Base-by-base conservation (phyloP, 1,140 invertebrate genomes). In the Phthorimaea operculella region DNA sequence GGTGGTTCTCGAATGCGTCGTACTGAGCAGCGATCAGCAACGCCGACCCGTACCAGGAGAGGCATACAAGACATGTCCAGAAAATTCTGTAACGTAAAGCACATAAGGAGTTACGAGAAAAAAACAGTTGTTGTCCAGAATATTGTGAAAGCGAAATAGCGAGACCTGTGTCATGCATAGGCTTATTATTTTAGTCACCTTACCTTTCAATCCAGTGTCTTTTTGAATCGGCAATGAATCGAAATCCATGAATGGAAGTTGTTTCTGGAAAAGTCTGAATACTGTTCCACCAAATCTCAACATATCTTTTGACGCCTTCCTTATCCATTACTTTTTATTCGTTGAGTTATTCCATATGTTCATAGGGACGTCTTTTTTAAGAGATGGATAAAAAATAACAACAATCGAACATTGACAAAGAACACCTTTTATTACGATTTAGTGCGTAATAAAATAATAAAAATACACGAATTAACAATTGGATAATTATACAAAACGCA, bases 31-130 rank as follows among this genome's bases (percentile, higher is more conserved):
- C 65, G 16, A 92, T 90, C 4, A 92, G 70, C n/a, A 88, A 56
- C 18, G 82, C 82, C 4, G 90, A 89, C 1, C 88, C 88, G 33
- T 87, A 87, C 89, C 90, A 92, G 1, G 89, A 90, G 1, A 89
- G 54, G 1, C 68, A 59, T n/a, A 91, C 87, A 39, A 88, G 88
- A 14, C 90, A 58, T 1, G 88, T 17, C 91, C 91, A 93, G 70
- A 92, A 91, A 36, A 90, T 56, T 63, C 89, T 86, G 58, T 17
- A 79, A 76, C 21, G 6, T 28, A 28, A 28, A 28, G 21, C 2
- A 28, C 21, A 28, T 28, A 4, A 2, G 21, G 2, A 4, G 2
- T 4, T 28, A 4, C 6, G 2, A 4, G 6, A 4, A 28, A 6
- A 28, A 28, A 28, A 28, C 21, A 28, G 21, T 2, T 28, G 6